Percentiles rank a stretch among this genome's conserved stretches.
These are phyloP conservation scores for Cryptomyrus ogoouensis DNA, from an alignment of 2,113 vertebrate species.

Conservation along the genomic window DNA sequence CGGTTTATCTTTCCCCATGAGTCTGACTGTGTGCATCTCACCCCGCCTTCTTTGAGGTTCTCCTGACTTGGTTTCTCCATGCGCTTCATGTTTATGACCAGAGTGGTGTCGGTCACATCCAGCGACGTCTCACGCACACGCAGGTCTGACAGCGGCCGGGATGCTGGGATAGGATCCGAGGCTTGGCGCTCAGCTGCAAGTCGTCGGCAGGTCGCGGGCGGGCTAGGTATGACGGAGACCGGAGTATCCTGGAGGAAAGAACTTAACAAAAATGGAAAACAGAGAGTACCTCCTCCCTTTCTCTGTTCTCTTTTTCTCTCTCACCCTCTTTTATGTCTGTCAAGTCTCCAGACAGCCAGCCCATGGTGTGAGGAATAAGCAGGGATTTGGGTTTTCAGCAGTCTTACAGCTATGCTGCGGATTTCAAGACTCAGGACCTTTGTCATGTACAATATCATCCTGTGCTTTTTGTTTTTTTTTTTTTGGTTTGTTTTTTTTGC, in stretches of 20 bases:
- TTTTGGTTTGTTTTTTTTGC: neutral
- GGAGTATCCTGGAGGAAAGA: neutral
- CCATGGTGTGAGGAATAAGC: neutral
- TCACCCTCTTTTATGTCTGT: neutral
- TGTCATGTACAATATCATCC: neutral
- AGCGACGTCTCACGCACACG: neutral
- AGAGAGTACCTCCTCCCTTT: neutral
- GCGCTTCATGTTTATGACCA: neutral
- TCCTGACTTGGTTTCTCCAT: neutral
- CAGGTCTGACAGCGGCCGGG: neutral
- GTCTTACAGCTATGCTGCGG: neutral
- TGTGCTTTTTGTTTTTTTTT: neutral
- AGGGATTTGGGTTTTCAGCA: neutral
- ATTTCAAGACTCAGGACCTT: neutral
- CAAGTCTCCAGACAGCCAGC: neutral
- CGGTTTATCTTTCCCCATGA: neutral
- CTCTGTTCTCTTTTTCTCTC: neutral
- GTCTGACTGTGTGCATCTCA: neutral
- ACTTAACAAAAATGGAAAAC: neutral
- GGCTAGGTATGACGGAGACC: neutral
- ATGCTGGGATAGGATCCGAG: neutral
- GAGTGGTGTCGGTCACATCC: neutral
- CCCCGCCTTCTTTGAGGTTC: neutral
- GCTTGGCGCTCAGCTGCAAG: neutral
- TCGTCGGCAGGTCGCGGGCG: neutral